phyloP scores from a whole-genome alignment of 2,797 vertebrate species.

The Lophius americanus region DNA sequence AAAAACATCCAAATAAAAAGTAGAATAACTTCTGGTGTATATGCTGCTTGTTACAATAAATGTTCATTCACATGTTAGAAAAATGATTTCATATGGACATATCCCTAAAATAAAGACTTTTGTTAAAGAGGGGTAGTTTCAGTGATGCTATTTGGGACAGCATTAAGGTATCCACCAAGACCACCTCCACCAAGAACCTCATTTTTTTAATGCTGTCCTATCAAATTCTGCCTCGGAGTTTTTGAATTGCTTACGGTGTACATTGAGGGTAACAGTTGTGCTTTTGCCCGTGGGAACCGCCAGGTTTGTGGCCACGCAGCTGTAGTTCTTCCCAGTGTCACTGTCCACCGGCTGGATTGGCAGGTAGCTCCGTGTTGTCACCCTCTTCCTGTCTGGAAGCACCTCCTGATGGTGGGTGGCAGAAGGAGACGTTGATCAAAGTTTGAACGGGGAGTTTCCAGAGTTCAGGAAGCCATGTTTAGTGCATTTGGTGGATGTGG shows the following conservation, averaged over 20 bases:
- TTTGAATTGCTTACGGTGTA: slow-evolving; percentile 86
- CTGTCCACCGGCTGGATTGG: slow-evolving; percentile 89
- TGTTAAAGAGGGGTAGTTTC: no score
- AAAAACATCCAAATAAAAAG: no score
- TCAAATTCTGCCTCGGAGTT: neutral
- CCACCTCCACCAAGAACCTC: no score
- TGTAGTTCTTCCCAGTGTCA: slow-evolving; percentile 91
- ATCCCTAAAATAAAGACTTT: no score
- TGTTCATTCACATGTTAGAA: no score
- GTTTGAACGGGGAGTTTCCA: neutral
- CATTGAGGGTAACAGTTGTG: slow-evolving; percentile 89
- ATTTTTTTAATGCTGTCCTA: no score
- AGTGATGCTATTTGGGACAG: no score
- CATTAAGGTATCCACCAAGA: no score
- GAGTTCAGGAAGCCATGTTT: neutral
- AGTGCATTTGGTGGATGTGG: neutral
- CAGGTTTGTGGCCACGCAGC: slow-evolving; percentile 87
- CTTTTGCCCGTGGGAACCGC: slow-evolving; percentile 87
- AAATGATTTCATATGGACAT: no score
- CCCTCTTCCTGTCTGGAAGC: slow-evolving; percentile 90
- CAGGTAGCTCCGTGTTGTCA: slow-evolving; percentile 89
- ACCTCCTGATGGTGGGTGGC: slow-evolving; percentile 80
- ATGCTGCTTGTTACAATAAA: no score
- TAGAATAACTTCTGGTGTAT: no score
- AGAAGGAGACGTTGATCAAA: neutral